Evolutionary conservation across 2,888 invertebrate genomes (phyloP).

Genomic region (Eurytoma adleriae): DNA sequence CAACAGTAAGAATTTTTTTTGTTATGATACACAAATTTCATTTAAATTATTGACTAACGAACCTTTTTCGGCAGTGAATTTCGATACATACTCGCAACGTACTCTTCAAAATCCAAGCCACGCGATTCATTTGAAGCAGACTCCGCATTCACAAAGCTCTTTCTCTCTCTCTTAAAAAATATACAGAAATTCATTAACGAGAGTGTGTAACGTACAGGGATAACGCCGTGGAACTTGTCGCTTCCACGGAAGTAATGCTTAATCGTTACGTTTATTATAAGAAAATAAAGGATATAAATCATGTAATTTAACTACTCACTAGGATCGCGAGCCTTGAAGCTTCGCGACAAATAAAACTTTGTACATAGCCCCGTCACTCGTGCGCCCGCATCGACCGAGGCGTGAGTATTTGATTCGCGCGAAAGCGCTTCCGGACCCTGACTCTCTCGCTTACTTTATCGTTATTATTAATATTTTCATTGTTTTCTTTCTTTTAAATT

Average conservation of each 20-base stretch:
- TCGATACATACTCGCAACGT: not conserved
- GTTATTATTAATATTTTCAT: not conserved
- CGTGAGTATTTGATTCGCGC: not conserved
- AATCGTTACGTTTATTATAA: constrained; percentile 6
- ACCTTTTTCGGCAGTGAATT: no score
- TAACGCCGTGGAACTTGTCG: constrained; percentile 24
- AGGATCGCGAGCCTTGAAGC: not conserved
- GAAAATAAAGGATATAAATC: constrained; percentile 32
- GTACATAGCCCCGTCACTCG: constrained; percentile 37
- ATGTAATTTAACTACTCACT: constrained; percentile 18
- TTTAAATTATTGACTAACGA: no score
- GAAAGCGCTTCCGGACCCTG: constrained; percentile 2
- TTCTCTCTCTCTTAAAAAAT: constrained; percentile 16
- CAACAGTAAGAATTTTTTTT: no score
- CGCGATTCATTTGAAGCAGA: constrained; percentile 19
- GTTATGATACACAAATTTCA: no score
- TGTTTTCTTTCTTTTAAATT: constrained; percentile 7
- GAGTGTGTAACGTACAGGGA: constrained; percentile 20
- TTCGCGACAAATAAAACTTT: constrained; percentile 51
- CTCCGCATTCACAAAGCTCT: not conserved
- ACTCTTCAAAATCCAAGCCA: not conserved
- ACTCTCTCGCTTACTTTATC: not conserved
- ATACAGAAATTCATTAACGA: constrained; percentile 21
- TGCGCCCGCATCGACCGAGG: not conserved
- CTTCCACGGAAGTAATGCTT: constrained; percentile 13